Evolutionary conservation across 2,797 vertebrate species (phyloP).

Genomic region (Lepidocolaptes lacrymiger): DNA sequence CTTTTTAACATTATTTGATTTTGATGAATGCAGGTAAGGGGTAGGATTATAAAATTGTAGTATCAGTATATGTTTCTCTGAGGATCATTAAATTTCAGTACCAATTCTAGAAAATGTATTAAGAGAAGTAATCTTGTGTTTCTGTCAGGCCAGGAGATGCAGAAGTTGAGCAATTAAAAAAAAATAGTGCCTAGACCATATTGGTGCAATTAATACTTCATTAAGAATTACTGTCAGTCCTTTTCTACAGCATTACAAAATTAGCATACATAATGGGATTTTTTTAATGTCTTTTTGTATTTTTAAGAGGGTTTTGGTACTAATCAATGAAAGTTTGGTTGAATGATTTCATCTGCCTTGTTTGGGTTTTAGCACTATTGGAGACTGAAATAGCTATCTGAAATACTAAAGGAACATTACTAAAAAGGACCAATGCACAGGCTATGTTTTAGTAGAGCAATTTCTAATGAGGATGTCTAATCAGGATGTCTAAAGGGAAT

Average conservation of each 20-base stretch:
- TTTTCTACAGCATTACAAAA: neutral
- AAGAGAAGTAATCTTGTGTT: neutral
- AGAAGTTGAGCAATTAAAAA: neutral
- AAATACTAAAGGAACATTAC: neutral
- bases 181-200: neutral
- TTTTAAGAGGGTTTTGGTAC: neutral
- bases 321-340: neutral
- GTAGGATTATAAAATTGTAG: neutral
- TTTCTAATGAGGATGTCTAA: neutral
- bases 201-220: neutral
- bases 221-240: neutral
- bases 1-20: neutral
- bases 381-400: neutral
- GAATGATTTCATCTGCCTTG: neutral
- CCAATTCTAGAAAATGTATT: neutral
- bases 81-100: neutral
- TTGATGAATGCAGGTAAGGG: neutral
- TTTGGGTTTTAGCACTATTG: neutral
- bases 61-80: neutral
- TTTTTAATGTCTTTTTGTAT: neutral
- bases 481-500: neutral
- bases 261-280: neutral
- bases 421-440: neutral
- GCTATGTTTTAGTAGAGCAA: neutral
- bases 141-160: neutral